These are phyloP conservation scores for Piscicola geometra DNA, from an alignment of 2,888 invertebrate species.

Conservation along the genomic window DNA sequence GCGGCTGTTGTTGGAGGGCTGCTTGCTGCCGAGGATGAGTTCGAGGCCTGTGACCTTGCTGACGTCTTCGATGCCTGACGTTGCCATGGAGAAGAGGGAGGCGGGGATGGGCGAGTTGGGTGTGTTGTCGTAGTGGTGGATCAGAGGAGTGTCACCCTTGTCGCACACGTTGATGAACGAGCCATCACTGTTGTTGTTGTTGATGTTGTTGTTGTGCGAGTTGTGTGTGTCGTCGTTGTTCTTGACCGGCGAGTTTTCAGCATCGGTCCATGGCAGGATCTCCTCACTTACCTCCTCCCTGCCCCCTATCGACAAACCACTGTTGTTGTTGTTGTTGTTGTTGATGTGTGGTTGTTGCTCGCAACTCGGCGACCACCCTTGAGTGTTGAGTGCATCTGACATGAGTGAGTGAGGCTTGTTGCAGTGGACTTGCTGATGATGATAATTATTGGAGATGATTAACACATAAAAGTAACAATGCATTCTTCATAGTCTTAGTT, in stretches of 20 bases:
- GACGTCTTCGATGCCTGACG: neutral
- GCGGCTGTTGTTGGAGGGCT: neutral
- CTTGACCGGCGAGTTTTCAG: conserved; percentile 7
- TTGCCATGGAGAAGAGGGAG: neutral
- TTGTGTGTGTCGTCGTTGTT: neutral
- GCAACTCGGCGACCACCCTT: too few relatives aligned
- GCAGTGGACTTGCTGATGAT: too few relatives aligned
- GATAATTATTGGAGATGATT: too few relatives aligned
- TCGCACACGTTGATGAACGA: neutral
- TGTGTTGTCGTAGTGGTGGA: neutral
- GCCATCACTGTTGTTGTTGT: neutral
- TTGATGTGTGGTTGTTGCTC: neutral
- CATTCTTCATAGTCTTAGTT: too few relatives aligned
- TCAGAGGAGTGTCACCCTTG: too few relatives aligned
- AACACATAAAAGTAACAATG: too few relatives aligned
- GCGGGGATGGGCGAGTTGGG: neutral
- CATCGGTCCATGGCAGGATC: conserved; percentile 32
- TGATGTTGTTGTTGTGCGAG: neutral
- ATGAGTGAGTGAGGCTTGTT: too few relatives aligned
- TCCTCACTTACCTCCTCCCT: conserved; percentile 20
- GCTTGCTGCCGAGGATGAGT: conserved; percentile 8
- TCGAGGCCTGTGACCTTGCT: conserved; percentile 20
- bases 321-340: neutral
- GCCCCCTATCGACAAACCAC: too few relatives aligned
- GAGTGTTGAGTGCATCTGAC: too few relatives aligned